Conservation (phyloP, 2,113 vertebrate species). For the Corydoras sp. region DNA sequence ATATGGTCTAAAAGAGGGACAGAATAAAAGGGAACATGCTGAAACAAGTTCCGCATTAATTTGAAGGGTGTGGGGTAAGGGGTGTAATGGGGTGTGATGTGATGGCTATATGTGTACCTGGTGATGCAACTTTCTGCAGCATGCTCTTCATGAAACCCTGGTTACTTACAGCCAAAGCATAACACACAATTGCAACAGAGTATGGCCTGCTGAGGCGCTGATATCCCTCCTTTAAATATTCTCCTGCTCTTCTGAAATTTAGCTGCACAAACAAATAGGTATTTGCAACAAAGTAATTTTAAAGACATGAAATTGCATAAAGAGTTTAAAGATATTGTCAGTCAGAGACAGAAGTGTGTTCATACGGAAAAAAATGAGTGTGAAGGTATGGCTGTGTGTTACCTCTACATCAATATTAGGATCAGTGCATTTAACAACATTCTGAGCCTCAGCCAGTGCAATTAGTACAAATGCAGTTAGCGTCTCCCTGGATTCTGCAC, state of each 20-base stretch:
- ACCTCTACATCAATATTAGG: constrained; percentile 50
- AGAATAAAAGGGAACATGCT: not conserved
- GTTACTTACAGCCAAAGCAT: constrained; percentile 67
- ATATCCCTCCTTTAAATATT: constrained; percentile 57
- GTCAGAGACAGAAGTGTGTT: too few relatives aligned
- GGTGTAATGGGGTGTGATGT: not conserved
- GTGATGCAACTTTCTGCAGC: constrained; percentile 47
- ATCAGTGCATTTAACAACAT: constrained; percentile 51
- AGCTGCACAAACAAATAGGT: constrained; percentile 1
- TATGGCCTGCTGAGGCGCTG: constrained; percentile 63
- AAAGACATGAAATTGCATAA: too few relatives aligned
- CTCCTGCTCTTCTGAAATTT: constrained; percentile 31
- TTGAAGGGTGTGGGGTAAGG: not conserved
- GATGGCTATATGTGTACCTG: constrained; percentile 47
- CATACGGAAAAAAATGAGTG: not conserved
- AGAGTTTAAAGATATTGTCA: too few relatives aligned
- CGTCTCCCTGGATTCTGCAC: constrained; percentile 59
- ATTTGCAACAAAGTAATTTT: too few relatives aligned
- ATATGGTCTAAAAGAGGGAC: constrained; percentile 38
- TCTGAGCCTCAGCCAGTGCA: constrained; percentile 67
- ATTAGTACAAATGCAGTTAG: constrained; percentile 82
- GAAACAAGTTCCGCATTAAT: not conserved
- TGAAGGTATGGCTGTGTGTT: constrained; percentile 11
- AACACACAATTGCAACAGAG: constrained; percentile 74
- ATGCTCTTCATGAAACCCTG: not conserved